Percentiles rank a stretch among this genome's conserved stretches.
phyloP scores from a whole-genome alignment of 1,140 invertebrate species.

The Neodiprion pinetum region DNA sequence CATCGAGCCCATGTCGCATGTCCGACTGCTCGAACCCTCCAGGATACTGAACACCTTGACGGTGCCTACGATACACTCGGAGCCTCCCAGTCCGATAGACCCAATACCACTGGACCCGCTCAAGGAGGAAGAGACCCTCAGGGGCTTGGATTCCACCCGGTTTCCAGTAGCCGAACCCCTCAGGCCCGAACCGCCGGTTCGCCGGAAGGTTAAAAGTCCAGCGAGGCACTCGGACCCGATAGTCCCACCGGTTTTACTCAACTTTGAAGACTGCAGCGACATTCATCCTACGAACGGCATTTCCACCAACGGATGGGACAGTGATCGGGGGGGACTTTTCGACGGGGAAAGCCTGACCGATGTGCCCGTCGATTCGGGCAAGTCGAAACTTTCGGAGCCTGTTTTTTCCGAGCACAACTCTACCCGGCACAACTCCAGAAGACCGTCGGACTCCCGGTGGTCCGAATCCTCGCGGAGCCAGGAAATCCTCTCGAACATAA shows the following conservation, averaged over 20 bases:
- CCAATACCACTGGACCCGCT: slow-evolving; percentile 38
- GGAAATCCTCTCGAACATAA: slow-evolving; percentile 46
- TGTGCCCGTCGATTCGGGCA: slow-evolving; percentile 12
- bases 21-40: slow-evolving; percentile 31
- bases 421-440: slow-evolving; percentile 52
- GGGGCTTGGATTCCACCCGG: neutral
- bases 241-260: slow-evolving; percentile 49
- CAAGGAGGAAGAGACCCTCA: slow-evolving; percentile 29
- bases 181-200: neutral
- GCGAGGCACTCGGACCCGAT: slow-evolving; percentile 47
- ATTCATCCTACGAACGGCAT: slow-evolving; percentile 12
- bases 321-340: slow-evolving; percentile 33
- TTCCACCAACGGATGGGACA: slow-evolving; percentile 10
- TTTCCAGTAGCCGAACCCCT: neutral
- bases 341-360: slow-evolving; percentile 29
- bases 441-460: slow-evolving; percentile 55
- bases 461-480: slow-evolving; percentile 57
- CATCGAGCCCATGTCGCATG: slow-evolving; percentile 30
- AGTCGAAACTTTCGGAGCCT: slow-evolving; percentile 31
- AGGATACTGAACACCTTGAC: slow-evolving; percentile 39
- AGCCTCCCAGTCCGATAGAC: slow-evolving; percentile 54
- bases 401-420: slow-evolving; percentile 51
- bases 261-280: slow-evolving; percentile 47
- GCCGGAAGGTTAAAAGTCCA: slow-evolving; percentile 30
- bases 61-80: slow-evolving; percentile 50